Percentiles rank a stretch among this genome's conserved stretches.
Conservation (phyloP, 2,888 invertebrate species). For the Coecobrya sp. region DNA sequence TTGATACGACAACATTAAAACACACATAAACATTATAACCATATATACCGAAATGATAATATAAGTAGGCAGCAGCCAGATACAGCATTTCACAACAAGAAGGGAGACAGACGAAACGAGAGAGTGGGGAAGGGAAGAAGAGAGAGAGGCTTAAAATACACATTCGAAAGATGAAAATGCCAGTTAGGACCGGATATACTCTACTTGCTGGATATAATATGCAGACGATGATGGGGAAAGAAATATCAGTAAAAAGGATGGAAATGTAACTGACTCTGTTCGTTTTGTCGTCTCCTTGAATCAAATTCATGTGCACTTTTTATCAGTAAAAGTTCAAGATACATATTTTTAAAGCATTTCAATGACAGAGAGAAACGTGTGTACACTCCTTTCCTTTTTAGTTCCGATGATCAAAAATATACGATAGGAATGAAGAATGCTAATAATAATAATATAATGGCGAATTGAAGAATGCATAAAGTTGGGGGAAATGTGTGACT, state of each 20-base stretch:
- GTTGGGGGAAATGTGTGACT: slow-evolving; percentile 1
- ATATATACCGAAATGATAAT: background rate
- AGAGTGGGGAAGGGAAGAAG: slow-evolving; percentile 11
- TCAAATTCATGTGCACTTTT: slow-evolving; percentile 12
- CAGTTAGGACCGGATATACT: slow-evolving; percentile 61
- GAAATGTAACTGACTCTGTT: background rate
- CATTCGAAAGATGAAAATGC: slow-evolving; percentile 15
- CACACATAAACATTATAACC: slow-evolving; percentile 29
- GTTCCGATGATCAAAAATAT: background rate
- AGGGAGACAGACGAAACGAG: background rate
- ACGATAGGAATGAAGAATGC: background rate
- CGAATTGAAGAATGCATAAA: background rate
- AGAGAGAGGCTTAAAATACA: slow-evolving; percentile 36
- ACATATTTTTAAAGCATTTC: slow-evolving; percentile 4
- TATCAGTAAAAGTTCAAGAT: background rate
- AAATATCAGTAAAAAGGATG: slow-evolving; percentile 27
- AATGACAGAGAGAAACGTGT: slow-evolving; percentile 27
- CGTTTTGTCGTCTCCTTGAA: background rate
- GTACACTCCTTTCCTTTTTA: background rate
- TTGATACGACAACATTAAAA: slow-evolving; percentile 57
- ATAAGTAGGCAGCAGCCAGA: background rate
- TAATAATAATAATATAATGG: slow-evolving; percentile 24
- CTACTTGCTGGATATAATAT: background rate
- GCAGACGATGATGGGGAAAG: background rate
- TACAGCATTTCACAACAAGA: background rate